These are phyloP conservation scores for Xanthorhoe designata DNA, from an alignment of 2,888 invertebrate species.

Conservation along the genomic window DNA sequence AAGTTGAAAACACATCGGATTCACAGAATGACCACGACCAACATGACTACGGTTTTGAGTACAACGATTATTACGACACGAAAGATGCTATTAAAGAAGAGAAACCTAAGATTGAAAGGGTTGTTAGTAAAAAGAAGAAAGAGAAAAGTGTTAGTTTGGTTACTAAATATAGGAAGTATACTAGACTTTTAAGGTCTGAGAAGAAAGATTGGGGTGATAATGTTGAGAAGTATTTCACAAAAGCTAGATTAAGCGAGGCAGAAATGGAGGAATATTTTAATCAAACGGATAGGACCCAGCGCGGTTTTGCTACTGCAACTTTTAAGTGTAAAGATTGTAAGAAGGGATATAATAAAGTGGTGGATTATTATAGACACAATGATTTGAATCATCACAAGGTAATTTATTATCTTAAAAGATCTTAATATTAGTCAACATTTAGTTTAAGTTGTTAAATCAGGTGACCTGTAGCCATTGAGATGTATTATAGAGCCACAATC, in stretches of 20 bases:
- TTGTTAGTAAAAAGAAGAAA: slow-evolving; percentile 19
- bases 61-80: slow-evolving; percentile 4
- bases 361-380: slow-evolving; percentile 53
- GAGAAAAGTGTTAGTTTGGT: slow-evolving; percentile 34
- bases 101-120: slow-evolving; percentile 10
- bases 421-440: too few species aligned
- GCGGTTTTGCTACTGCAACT: slow-evolving; percentile 9
- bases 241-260: slow-evolving; percentile 12
- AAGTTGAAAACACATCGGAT: slow-evolving; percentile 19
- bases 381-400: slow-evolving; percentile 56
- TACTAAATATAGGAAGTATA: slow-evolving; percentile 33
- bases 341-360: slow-evolving; percentile 40
- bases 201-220: slow-evolving; percentile 40
- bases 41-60: slow-evolving; percentile 12
- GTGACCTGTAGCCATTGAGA: too few species aligned
- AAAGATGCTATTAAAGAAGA: slow-evolving; percentile 23
- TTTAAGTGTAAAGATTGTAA: slow-evolving; percentile 33
- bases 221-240: slow-evolving; percentile 24
- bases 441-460: too few species aligned
- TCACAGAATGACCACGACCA: too few species aligned
- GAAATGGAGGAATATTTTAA: slow-evolving; percentile 27
- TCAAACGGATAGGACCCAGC: slow-evolving; percentile 24
- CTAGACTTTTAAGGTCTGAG: slow-evolving; percentile 21
- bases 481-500: too few species aligned
- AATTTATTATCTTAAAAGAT: too few species aligned